phyloP scores from a whole-genome alignment of 2,113 vertebrate species.

The Epinephelus moara region DNA sequence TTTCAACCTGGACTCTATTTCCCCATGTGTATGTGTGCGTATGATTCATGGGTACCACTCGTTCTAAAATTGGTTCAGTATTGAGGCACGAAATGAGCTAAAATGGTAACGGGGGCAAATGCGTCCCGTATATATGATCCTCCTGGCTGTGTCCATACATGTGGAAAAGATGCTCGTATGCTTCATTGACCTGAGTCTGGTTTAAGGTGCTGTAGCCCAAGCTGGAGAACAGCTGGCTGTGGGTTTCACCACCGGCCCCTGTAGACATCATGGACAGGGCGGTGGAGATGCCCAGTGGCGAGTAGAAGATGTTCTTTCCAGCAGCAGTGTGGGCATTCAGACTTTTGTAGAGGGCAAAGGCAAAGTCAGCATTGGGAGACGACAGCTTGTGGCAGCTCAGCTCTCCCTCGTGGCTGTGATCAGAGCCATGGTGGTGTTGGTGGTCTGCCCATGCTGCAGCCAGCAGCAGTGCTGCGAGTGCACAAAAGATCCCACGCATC shows the following conservation, averaged over 20 bases:
- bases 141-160: constrained; percentile 73
- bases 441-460: constrained; percentile 63
- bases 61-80: no score
- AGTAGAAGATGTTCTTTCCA: constrained; percentile 85
- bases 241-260: constrained; percentile 70
- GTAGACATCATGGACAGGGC: constrained; percentile 78
- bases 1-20: no score
- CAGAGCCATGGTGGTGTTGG: no score
- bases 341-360: constrained; percentile 86
- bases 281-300: constrained; percentile 79
- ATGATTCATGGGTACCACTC: no score
- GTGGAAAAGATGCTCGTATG: constrained; percentile 77
- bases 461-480: constrained; percentile 77
- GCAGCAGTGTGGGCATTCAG: constrained; percentile 61
- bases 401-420: no score
- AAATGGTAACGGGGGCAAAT: no score
- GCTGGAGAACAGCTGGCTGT: constrained; percentile 77
- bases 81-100: no score
- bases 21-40: no score
- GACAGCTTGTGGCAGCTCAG: constrained; percentile 52
- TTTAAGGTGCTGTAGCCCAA: constrained; percentile 76
- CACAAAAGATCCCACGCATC: constrained; percentile 79
- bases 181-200: constrained; percentile 60
- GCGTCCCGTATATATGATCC: no score
- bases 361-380: constrained; percentile 83